phyloP scores from a whole-genome alignment of 1,140 invertebrate genomes.

The Laupala kohalensis region DNA sequence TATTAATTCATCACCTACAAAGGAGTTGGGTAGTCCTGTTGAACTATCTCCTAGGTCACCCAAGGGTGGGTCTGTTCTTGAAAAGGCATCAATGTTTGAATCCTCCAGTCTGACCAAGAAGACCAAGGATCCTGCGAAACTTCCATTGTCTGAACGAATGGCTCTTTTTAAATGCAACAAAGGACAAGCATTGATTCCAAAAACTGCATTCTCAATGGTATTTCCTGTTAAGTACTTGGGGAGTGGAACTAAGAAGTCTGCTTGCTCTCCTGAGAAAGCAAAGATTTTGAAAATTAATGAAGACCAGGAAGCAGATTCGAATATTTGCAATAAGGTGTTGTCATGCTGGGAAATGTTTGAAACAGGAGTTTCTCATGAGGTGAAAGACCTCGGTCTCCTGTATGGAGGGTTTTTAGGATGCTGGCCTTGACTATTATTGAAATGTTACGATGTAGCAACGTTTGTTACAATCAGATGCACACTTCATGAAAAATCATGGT shows the following conservation, averaged over 20 bases:
- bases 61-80: conserved; percentile 38
- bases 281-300: background rate
- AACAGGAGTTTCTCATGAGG: too few species aligned
- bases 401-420: too few species aligned
- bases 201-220: conserved; percentile 53
- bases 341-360: background rate
- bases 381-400: too few species aligned
- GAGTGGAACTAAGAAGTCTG: background rate
- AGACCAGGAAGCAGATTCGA: background rate
- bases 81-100: conserved; percentile 54
- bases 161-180: conserved; percentile 64
- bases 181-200: conserved; percentile 50
- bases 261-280: background rate
- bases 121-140: conserved; percentile 56
- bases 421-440: too few species aligned
- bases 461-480: too few species aligned
- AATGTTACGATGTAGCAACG: too few species aligned
- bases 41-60: conserved; percentile 13
- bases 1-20: background rate
- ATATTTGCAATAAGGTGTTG: background rate
- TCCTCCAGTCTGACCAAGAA: conserved; percentile 28
- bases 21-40: conserved; percentile 2
- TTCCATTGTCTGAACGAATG: conserved; percentile 61
- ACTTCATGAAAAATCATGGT: too few species aligned
- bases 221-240: conserved; percentile 34